Conservation (phyloP, 2,113 vertebrate species). For the Zosterops pallidus region DNA sequence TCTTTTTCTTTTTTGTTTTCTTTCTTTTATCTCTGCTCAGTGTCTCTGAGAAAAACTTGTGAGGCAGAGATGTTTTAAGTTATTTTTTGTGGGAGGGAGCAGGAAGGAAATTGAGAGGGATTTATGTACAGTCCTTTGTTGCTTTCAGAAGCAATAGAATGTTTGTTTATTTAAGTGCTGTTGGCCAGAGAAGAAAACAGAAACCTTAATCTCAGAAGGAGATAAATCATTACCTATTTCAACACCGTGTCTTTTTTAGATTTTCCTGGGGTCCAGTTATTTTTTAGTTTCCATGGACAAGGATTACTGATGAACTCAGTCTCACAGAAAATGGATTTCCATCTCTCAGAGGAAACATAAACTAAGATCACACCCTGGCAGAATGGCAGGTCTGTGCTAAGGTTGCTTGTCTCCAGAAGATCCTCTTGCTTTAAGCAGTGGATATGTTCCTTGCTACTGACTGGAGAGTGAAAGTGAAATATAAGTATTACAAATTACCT, state of each 20-base stretch:
- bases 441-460: neutral
- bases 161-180: neutral
- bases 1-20: fast-evolving
- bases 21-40: neutral
- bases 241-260: neutral
- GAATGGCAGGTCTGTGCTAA: neutral
- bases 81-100: neutral
- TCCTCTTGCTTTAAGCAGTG: neutral
- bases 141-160: neutral
- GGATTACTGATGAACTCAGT: neutral
- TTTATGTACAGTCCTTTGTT: neutral
- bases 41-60: neutral
- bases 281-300: neutral
- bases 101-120: neutral
- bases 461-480: constrained; percentile 1
- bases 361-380: neutral
- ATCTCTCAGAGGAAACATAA: neutral
- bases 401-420: neutral
- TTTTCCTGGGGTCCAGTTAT: neutral
- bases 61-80: neutral
- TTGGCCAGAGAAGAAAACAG: neutral
- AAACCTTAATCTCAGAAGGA: neutral
- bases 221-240: neutral
- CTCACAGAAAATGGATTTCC: neutral
- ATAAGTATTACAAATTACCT: neutral